Base-by-base conservation (phyloP, 2,888 invertebrate genomes). In the Synanthedon formicaeformis region DNA sequence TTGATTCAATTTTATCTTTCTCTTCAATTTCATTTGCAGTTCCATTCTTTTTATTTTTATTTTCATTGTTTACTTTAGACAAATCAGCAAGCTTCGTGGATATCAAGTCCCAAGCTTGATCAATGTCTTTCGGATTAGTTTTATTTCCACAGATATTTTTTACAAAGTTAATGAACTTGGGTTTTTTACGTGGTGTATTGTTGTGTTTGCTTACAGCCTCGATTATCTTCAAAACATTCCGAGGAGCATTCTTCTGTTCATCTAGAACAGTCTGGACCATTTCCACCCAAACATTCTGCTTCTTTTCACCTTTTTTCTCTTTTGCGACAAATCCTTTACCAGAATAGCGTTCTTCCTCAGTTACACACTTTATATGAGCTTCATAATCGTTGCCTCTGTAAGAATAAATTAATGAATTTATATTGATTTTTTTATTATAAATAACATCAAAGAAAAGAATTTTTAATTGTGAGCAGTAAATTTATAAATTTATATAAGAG, bases 321-420 rank as follows among this genome's bases (percentile, higher is more conserved):
- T 93, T 93, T 4, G 92, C 88, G 18, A 91, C 89, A 70, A 92
- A 94, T 48, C 93, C 92, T 77, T 94, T 94, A 0, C 93, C 96
- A 6, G 95, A 93, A 73, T 98, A 98, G 62, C 96, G 92, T 75
- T 97, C 92, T 34, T 93, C 93, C 83, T 98, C 92, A 0, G 93
- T 91, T 51, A 97, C 89, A 78, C 97, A 97, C 81, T 95, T 94
- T n/a, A 84, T 93, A 72, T 97, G 97, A 1, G 83, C 81, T 49
- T 89, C 90, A 78, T 94, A 96, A 11, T 92, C 93, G 55, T 93
- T 90, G 3, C 91, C 94, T 64, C 94, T 93, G 75, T 64, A 88
- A 89, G 27, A 10, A 14, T 16, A 48, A 50, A 45, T 45, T 10
- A 34, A 34, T 0, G 10, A 14, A 56, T 45, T 51, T 54, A 49